Conservation (phyloP, 2,888 invertebrate genomes). For the Cheilosia urbana region DNA sequence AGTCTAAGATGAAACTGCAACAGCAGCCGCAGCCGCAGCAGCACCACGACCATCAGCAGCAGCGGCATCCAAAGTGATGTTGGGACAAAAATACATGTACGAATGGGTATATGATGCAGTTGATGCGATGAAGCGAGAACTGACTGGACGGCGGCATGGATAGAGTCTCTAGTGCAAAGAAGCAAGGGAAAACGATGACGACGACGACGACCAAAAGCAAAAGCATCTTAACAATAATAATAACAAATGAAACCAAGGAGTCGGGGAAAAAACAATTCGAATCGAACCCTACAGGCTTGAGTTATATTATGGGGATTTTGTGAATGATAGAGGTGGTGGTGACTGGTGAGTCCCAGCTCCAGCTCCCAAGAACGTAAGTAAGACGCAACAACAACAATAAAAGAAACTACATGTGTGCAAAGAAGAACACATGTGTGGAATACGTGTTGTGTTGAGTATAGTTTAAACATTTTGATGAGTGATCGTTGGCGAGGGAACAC, state of each 20-base stretch:
- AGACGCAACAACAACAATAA: conserved; percentile 6
- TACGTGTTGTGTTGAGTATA: conserved; percentile 49
- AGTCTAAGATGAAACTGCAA: conserved; percentile 48
- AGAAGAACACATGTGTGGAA: conserved; percentile 62
- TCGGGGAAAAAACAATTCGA: conserved; percentile 44
- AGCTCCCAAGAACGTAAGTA: conserved; percentile 22
- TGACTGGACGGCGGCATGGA: conserved; percentile 37
- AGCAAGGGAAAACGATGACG: conserved; percentile 24
- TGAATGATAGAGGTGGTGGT: conserved; percentile 67
- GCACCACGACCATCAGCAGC: conserved; percentile 40
- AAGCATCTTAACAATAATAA: conserved; percentile 73
- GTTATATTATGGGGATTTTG: conserved; percentile 72
- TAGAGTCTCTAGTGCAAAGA: conserved; percentile 42
- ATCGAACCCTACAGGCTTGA: conserved; percentile 67
- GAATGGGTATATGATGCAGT: conserved; percentile 21
- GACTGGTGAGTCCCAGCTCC: too few species aligned
- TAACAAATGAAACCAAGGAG: conserved; percentile 70
- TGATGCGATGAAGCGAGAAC: conserved; percentile 68
- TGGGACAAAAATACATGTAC: conserved; percentile 62
- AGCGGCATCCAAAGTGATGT: conserved; percentile 52
- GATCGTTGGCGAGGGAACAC: conserved; percentile 7
- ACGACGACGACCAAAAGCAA: conserved; percentile 47
- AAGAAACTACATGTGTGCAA: conserved; percentile 52
- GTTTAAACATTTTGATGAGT: conserved; percentile 33
- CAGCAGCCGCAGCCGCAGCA: conserved; percentile 34